These are phyloP conservation scores for Xyrauchen texanus DNA, from an alignment of 2,113 vertebrate genomes.

Conservation along the genomic window DNA sequence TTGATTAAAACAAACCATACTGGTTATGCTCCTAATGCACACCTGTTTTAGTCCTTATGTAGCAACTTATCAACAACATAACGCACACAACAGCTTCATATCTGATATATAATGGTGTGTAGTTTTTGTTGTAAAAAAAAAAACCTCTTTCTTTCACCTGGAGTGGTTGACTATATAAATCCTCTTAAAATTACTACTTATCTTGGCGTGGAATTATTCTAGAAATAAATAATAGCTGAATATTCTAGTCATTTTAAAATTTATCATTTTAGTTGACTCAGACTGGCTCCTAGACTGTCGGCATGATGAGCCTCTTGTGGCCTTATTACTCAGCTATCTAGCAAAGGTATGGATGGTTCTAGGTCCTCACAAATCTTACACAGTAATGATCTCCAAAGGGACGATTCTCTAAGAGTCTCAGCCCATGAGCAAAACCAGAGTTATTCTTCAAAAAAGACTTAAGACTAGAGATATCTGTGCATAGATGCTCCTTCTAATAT, in stretches of 20 bases:
- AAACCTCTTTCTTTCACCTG: too few relatives aligned
- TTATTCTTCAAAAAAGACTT: conserved; percentile 15
- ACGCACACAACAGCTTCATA: too few relatives aligned
- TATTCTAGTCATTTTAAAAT: not conserved
- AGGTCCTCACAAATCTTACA: conserved; percentile 40
- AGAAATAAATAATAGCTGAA: not conserved
- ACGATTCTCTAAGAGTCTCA: conserved; percentile 34
- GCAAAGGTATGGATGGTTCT: conserved; percentile 54
- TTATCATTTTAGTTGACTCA: conserved; percentile 5
- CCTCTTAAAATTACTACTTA: not conserved
- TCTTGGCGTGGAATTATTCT: not conserved
- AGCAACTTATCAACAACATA: too few relatives aligned
- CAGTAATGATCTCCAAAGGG: conserved; percentile 58
- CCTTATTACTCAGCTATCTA: conserved; percentile 70
- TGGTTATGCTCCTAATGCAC: too few relatives aligned
- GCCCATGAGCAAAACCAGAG: not conserved
- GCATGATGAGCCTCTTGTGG: conserved; percentile 65
- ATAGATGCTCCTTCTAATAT: conserved; percentile 2
- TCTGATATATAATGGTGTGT: too few relatives aligned
- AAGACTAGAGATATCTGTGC: conserved; percentile 6
- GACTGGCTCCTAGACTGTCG: conserved; percentile 32
- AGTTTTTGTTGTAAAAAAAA: too few relatives aligned
- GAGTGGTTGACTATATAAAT: not conserved
- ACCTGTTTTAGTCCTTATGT: too few relatives aligned
- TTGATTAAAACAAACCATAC: too few relatives aligned